Evolutionary conservation across 2,797 vertebrate species (phyloP).

Genomic region (Sebastes nivosus): DNA sequence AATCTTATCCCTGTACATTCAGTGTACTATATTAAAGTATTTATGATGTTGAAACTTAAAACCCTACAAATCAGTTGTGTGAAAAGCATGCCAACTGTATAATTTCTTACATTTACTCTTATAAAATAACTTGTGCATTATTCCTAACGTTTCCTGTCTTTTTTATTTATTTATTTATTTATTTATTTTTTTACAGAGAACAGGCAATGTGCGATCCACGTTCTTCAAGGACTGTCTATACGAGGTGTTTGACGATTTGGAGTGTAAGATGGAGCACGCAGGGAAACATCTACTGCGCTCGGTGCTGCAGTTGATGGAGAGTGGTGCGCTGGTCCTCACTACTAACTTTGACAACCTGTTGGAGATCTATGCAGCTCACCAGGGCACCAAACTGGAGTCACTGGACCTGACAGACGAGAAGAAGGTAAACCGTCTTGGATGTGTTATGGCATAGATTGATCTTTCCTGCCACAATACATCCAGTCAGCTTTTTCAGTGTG

Average conservation of each 20-base stretch:
- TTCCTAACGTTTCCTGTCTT: neutral
- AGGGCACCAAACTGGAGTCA: conserved; percentile 93
- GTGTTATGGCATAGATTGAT: conserved; percentile 26
- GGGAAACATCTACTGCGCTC: conserved; percentile 94
- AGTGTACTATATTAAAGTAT: neutral
- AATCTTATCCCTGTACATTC: neutral
- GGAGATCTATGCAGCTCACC: conserved; percentile 94
- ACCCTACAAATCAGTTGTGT: neutral
- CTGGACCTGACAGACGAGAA: conserved; percentile 96
- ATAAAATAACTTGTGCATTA: neutral
- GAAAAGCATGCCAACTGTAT: neutral
- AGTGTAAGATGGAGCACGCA: conserved; percentile 95
- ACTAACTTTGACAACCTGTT: conserved; percentile 97
- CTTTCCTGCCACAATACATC: neutral
- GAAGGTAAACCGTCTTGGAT: conserved; percentile 82
- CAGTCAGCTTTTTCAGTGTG: conserved; percentile 30
- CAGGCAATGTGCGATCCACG: conserved; percentile 93
- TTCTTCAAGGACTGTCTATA: conserved; percentile 99
- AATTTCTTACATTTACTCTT: neutral
- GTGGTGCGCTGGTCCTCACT: conserved; percentile 92
- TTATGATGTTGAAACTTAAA: neutral
- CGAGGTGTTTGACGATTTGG: conserved; percentile 95
- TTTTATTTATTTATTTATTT: neutral
- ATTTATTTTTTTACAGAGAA: conserved; percentile 81
- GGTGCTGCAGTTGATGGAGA: conserved; percentile 94